These are phyloP conservation scores for Pocillopora grandis DNA, from an alignment of 92 coral and sea anemone species.

Conservation along the genomic window DNA sequence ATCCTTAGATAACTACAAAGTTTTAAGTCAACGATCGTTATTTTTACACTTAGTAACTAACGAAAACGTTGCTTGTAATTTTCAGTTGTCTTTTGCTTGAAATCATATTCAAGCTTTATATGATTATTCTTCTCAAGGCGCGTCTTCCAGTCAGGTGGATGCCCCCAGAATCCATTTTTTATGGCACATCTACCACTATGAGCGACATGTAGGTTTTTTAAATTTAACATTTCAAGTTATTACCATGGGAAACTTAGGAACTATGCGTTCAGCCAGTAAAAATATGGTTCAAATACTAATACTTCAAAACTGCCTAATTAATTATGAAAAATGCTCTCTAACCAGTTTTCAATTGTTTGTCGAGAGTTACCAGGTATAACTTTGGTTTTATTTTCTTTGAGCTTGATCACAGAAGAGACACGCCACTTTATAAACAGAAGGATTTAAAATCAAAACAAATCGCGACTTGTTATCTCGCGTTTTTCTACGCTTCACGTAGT, in stretches of 20 bases:
- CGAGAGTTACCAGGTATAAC: no score
- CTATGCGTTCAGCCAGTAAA: not conserved
- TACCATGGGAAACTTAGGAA: not conserved
- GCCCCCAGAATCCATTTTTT: slow-evolving; percentile 58
- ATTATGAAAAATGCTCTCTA: no score
- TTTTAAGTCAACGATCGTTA: not conserved
- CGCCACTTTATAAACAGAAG: no score
- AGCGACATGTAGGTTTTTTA: slow-evolving; percentile 46
- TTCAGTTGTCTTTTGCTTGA: not conserved
- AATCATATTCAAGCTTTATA: not conserved
- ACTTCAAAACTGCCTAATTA: no score
- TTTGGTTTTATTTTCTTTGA: no score
- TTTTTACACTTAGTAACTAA: not conserved
- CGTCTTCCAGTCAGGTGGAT: slow-evolving; percentile 59
- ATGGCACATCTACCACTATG: slow-evolving; percentile 37
- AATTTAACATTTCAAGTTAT: not conserved
- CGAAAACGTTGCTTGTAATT: no score
- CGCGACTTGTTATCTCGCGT: no score
- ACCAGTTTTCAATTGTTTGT: no score
- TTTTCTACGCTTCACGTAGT: no score
- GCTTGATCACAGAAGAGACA: no score
- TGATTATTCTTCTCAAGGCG: slow-evolving; percentile 6
- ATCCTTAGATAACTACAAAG: not conserved
- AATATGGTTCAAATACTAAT: not conserved
- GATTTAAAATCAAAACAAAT: no score